phyloP scores from a whole-genome alignment of 92 coral and sea anemone genomes.

The Nematostella vectensis region DNA sequence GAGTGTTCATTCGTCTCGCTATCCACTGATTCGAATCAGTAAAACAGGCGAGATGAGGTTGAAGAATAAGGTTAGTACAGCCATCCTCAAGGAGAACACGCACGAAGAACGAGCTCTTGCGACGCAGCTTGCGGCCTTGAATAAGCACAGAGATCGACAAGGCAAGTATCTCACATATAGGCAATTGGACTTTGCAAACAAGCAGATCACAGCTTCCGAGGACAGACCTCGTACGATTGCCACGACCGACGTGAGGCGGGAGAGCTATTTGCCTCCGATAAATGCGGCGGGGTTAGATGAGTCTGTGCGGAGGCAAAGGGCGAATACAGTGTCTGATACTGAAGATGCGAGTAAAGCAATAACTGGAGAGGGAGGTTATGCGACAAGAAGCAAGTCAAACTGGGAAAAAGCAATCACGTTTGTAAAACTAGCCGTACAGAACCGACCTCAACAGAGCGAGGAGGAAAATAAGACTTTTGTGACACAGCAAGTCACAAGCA shows the following conservation, averaged over 20 bases:
- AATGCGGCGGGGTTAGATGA: conserved; percentile 19
- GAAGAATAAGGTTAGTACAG: conserved; percentile 74
- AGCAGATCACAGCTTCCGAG: conserved; percentile 63
- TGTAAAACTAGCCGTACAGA: conserved; percentile 57
- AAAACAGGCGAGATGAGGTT: conserved; percentile 90
- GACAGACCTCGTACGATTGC: conserved; percentile 60
- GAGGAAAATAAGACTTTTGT: conserved; percentile 23
- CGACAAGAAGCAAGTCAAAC: conserved; percentile 28
- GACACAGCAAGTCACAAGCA: conserved; percentile 17
- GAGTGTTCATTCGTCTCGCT: conserved; percentile 46
- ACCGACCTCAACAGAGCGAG: conserved; percentile 11
- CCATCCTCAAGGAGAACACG: conserved; percentile 82
- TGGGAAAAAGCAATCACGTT: conserved; percentile 81
- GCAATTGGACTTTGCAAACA: conserved; percentile 76
- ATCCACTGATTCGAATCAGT: conserved; percentile 72
- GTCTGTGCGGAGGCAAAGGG: conserved; percentile 4
- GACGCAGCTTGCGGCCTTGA: conserved; percentile 41
- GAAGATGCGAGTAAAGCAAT: conserved; percentile 2
- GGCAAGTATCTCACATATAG: conserved; percentile 75
- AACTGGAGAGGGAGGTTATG: conserved; percentile 2
- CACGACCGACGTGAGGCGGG: conserved; percentile 2
- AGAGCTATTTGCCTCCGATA: conserved; percentile 46
- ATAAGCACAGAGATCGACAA: conserved; percentile 53
- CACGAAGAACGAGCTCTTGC: conserved; percentile 82
- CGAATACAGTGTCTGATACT: background rate